Conservation (phyloP, 2,797 vertebrate species). For the Steatocranus sp. region DNA sequence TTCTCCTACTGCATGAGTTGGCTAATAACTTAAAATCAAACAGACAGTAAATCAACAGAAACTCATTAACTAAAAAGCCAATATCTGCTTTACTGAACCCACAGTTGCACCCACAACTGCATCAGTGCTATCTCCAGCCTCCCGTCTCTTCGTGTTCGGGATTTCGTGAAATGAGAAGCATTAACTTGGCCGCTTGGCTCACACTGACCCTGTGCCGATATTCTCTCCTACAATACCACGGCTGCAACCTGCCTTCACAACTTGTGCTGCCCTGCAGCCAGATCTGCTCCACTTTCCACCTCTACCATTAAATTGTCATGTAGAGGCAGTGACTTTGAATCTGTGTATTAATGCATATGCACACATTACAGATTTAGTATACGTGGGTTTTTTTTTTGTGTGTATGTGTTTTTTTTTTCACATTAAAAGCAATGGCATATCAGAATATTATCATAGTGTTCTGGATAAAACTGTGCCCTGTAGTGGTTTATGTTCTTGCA, state of each 20-base stretch:
- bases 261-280: conserved; percentile 59
- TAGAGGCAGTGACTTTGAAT: conserved; percentile 30
- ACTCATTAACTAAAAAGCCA: conserved; percentile 27
- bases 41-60: conserved; percentile 32
- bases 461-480: neutral
- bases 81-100: conserved; percentile 1
- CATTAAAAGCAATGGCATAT: neutral
- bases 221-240: conserved; percentile 15
- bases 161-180: conserved; percentile 48
- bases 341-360: neutral
- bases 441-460: neutral
- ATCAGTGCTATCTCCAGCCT: conserved; percentile 4
- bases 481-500: neutral
- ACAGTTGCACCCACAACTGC: neutral
- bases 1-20: neutral
- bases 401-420: neutral
- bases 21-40: conserved; percentile 22
- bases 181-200: conserved; percentile 32
- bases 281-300: conserved; percentile 72
- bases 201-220: conserved; percentile 46
- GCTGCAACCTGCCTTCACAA: conserved; percentile 44
- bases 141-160: conserved; percentile 3
- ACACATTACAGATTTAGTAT: neutral
- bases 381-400: rapidly evolving
- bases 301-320: conserved; percentile 47